phyloP scores from a whole-genome alignment of 2,888 invertebrate species.

The Macrosoma leucophasiata region DNA sequence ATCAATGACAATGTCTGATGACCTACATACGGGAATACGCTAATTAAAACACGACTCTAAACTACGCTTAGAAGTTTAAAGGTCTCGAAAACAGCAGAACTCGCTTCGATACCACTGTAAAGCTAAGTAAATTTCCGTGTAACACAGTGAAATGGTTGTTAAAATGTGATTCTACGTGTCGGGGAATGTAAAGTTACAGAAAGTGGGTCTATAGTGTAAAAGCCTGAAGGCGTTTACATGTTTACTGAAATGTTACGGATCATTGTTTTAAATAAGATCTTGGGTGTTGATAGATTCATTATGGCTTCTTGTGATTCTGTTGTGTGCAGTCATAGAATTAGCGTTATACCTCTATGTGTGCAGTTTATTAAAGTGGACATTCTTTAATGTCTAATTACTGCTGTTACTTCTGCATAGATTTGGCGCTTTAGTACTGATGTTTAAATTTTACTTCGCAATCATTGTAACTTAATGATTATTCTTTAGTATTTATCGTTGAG shows the following conservation, averaged over 20 bases:
- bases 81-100: slow-evolving; percentile 35
- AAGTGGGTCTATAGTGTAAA: too few species aligned
- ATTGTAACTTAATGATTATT: too few species aligned
- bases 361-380: too few species aligned
- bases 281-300: not conserved
- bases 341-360: slow-evolving; percentile 5
- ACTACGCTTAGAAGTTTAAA: slow-evolving; percentile 29
- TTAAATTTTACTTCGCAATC: too few species aligned
- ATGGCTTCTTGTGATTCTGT: not conserved
- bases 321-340: not conserved
- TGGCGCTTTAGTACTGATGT: too few species aligned
- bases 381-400: too few species aligned
- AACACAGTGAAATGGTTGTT: slow-evolving; percentile 15
- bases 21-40: slow-evolving; percentile 15
- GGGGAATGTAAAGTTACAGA: not conserved
- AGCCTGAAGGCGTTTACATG: too few species aligned
- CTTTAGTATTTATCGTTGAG: too few species aligned
- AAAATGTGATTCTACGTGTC: slow-evolving; percentile 4
- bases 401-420: too few species aligned
- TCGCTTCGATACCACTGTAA: slow-evolving; percentile 29
- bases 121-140: slow-evolving; percentile 42
- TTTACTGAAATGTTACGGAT: too few species aligned
- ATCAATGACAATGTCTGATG: too few species aligned
- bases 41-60: slow-evolving; percentile 16
- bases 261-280: too few species aligned